Evolutionary conservation across 2,888 invertebrate genomes (phyloP).

Genomic region (Nezara viridula): DNA sequence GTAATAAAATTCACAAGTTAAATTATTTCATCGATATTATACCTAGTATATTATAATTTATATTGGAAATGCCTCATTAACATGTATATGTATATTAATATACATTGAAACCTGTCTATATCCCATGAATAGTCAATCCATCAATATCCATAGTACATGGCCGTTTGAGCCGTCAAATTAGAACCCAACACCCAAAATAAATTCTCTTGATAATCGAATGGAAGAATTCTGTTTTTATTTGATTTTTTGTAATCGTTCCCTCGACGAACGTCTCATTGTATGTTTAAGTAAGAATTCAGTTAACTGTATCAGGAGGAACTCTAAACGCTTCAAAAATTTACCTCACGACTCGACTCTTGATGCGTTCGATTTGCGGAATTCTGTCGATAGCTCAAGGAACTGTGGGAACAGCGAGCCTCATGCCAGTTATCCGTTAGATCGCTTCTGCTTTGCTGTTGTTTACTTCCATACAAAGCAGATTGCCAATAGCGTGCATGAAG

Average conservation of each 20-base stretch:
- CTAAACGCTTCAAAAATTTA: not conserved
- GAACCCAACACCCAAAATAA: not conserved
- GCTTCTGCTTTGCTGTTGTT: slow-evolving; percentile 32
- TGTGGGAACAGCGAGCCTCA: slow-evolving; percentile 9
- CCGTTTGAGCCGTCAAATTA: not conserved
- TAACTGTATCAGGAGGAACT: not conserved
- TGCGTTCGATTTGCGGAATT: slow-evolving; percentile 41
- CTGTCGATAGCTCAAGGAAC: not conserved
- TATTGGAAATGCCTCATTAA: not conserved
- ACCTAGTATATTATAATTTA: not conserved
- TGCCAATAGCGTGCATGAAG: not conserved
- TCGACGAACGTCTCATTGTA: not conserved
- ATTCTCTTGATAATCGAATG: not conserved
- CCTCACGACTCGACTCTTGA: not conserved
- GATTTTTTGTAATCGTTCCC: too few species aligned
- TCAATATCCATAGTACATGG: not conserved
- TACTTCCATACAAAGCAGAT: slow-evolving; percentile 14
- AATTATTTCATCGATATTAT: not conserved
- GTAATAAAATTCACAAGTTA: too few species aligned
- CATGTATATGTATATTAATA: slow-evolving; percentile 4
- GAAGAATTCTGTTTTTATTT: not conserved
- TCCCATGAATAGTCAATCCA: not conserved
- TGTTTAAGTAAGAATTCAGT: not conserved
- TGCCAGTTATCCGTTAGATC: slow-evolving; percentile 15
- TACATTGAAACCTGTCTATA: not conserved